phyloP scores from a whole-genome alignment of 2,888 invertebrate genomes.

The Rhabditoides inermis region DNA sequence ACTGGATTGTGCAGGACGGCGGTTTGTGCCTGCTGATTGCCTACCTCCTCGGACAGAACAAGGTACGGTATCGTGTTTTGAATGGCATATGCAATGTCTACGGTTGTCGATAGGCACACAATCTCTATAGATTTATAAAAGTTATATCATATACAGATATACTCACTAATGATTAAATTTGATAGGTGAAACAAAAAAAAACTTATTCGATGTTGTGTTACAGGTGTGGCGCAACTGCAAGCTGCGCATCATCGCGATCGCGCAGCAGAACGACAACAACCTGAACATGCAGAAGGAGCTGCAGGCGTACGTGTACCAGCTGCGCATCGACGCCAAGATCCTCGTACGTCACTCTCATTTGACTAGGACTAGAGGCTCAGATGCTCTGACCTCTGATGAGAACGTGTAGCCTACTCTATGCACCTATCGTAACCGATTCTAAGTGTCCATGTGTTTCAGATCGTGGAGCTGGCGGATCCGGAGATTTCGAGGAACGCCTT shows the following conservation, averaged over 20 bases:
- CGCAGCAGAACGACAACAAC: slow-evolving; percentile 97
- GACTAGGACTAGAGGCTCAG: too few relatives aligned
- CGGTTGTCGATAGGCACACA: too few relatives aligned
- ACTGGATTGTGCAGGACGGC: slow-evolving; percentile 95
- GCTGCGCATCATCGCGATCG: slow-evolving; percentile 95
- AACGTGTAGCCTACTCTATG: neutral
- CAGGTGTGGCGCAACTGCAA: slow-evolving; percentile 89
- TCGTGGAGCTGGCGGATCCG: slow-evolving; percentile 71
- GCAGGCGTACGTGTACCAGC: slow-evolving; percentile 90
- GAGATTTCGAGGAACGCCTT: slow-evolving; percentile 98
- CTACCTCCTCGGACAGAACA: slow-evolving; percentile 70
- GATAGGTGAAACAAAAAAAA: too few relatives aligned
- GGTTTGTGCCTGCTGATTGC: slow-evolving; percentile 85
- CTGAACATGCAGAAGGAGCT: slow-evolving; percentile 99
- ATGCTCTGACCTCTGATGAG: too few relatives aligned
- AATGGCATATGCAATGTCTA: too few relatives aligned
- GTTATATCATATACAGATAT: too few relatives aligned
- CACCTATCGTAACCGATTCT: neutral
- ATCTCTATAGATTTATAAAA: too few relatives aligned
- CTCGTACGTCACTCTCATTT: too few relatives aligned
- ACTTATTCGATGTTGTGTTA: too few relatives aligned
- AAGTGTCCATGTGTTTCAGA: slow-evolving; percentile 20
- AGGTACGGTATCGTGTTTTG: too few relatives aligned
- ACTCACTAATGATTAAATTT: too few relatives aligned
- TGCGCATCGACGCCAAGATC: slow-evolving; percentile 81